Evolutionary conservation across 2,113 vertebrate genomes (phyloP).

Genomic region (Manacus vitellinus): DNA sequence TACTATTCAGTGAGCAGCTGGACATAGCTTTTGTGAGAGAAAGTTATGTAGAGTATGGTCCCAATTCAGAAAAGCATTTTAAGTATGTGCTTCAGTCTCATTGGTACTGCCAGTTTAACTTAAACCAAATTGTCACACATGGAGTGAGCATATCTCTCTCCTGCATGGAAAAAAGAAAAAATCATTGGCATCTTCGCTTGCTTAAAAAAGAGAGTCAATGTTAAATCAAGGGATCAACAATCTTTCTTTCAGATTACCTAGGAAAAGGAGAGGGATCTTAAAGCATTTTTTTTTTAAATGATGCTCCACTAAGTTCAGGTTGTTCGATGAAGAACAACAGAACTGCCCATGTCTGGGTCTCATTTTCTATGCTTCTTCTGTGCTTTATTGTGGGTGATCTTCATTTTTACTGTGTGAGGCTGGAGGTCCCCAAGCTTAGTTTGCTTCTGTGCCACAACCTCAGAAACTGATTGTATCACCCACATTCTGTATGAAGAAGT

Average conservation of each 20-base stretch:
- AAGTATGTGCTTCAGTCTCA: conserved; percentile 6
- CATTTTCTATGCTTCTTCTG: neutral
- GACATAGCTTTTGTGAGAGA: conserved; percentile 20
- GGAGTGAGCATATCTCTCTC: neutral
- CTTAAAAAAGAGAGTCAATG: neutral
- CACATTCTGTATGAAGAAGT: neutral
- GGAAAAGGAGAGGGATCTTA: neutral
- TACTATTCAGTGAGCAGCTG: conserved; percentile 32
- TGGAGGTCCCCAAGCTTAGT: neutral
- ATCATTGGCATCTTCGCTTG: neutral
- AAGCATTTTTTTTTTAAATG: neutral
- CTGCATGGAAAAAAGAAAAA: neutral
- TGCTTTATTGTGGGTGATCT: neutral
- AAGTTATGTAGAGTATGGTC: conserved; percentile 41
- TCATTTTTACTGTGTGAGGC: neutral
- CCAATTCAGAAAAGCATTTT: conserved; percentile 36
- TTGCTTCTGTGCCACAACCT: neutral
- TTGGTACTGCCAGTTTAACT: neutral
- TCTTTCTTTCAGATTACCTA: neutral
- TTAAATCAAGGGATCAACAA: neutral
- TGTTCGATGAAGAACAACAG: neutral
- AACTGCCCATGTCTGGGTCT: neutral
- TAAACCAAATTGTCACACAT: neutral
- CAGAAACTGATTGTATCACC: neutral
- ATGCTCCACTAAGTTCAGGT: neutral